Conservation (phyloP, 1,140 invertebrate genomes). For the Ostrea denselamellosa region DNA sequence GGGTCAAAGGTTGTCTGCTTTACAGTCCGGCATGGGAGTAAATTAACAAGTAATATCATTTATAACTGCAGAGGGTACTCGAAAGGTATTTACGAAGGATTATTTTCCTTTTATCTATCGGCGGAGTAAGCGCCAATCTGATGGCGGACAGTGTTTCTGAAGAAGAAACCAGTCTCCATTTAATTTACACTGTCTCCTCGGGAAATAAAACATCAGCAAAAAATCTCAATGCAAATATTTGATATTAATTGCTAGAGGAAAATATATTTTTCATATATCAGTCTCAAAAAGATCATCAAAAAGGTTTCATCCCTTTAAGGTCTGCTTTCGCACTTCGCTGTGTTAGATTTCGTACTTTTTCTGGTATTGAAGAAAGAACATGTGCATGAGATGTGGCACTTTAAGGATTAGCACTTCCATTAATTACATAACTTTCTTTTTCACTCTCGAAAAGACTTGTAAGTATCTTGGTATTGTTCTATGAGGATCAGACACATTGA, state of each 20-base stretch:
- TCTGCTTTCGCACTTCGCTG: neutral
- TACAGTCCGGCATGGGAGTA: conserved; percentile 30
- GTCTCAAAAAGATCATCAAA: neutral
- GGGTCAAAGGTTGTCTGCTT: conserved; percentile 1
- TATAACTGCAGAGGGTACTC: conserved; percentile 26
- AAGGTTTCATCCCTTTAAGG: neutral
- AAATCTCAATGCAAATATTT: conserved; percentile 33
- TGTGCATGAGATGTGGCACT: neutral
- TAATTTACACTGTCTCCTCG: conserved; percentile 4
- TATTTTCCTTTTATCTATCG: conserved; percentile 32
- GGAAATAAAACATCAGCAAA: neutral
- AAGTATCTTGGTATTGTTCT: too few species aligned
- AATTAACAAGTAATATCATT: conserved; percentile 26
- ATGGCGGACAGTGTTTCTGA: neutral
- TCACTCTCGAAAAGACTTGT: too few species aligned
- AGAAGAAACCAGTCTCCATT: conserved; percentile 27
- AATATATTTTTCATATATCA: conserved; percentile 17
- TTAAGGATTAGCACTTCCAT: neutral
- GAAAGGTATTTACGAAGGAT: conserved; percentile 16
- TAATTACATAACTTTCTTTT: neutral
- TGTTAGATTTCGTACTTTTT: conserved; percentile 23
- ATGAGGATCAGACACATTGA: too few species aligned
- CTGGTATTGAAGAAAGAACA: neutral
- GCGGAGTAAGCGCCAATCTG: neutral
- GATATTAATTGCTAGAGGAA: neutral